Evolutionary conservation across 2,888 invertebrate species (phyloP), one percentile per base, ranked within the genome.

Genomic region (Troglohyphantes excavatus): DNA sequence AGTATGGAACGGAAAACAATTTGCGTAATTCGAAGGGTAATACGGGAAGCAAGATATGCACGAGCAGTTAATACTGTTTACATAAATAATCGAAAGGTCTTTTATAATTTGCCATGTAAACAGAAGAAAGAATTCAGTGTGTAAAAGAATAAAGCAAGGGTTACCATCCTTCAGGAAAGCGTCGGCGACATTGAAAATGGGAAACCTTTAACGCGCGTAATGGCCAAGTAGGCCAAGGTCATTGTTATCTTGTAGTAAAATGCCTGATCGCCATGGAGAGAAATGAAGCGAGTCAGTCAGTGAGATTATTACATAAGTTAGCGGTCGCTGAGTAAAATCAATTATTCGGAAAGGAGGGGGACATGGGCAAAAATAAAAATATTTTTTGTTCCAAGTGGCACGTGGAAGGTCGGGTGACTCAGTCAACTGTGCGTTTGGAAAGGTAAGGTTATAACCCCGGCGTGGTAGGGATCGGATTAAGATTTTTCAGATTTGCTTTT

Each of bases 171-270:
- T 70, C 82, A 13, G 17, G n/a, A 53, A 59, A 7, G 7, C 11
- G 53, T 81, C 23, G 23, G 26, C 27, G 84, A 81, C 87, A 88
- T 88, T 88, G 87, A 88, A 88, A n/a, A 72, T 75, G 53, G 81
- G 46, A 73, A 81, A 88, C 87, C 75, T 81, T 73, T 70, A 65
- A 70, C 72, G 63, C 75, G 67, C 53, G 27, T 67, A 67, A 53
- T 33, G 13, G 82, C 39, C 67, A 75, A 67, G 65, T 88, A 39
- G 87, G 87, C 81, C 87, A 88, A 88, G 87, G 87, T 88, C 87
- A 75, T 21, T 61, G 33, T 68, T 23, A 26, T 61, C 21, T 82
- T 17, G 27, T 39, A 63, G 82, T 26, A 33, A 72, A 72, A 70
- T 27, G 21, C 72, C 19, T 68, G 33, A 19, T 26, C 68, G n/a